Base-by-base conservation (phyloP, 2,113 vertebrate genomes). In the Aspidoscelis tigris region DNA sequence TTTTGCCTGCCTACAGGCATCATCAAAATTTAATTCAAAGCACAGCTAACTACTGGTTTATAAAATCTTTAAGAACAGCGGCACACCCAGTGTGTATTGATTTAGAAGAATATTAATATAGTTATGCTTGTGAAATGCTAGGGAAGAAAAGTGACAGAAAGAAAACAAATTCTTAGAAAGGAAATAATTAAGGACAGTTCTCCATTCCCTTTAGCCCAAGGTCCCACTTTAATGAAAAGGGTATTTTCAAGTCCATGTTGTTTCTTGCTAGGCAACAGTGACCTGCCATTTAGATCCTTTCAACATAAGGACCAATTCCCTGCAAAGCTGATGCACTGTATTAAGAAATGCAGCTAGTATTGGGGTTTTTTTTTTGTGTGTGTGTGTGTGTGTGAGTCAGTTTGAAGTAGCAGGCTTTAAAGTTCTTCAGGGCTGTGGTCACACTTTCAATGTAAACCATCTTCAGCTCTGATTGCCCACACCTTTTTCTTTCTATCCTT, bases 1-100 rank as follows among this genome's bases (percentile, higher is more conserved):
- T 69, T 80, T 81, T 81, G 85, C 55, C n/a, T 65, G 80, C 73
- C 55, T 81, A 7, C 0, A 78, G 1, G 84, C 73, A 86, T 71
- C 39, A 87, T 44, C n/a, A 88, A 88, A 84, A 16, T 14, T 18
- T 41, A 78, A 14, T 53, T 70, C 66, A 22, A 89, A 22, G 33
- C 18, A 88, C 55, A 55, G 41, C 20, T 26, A 68, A n/a, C 4
- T 33, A 77, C 24, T 64, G 1, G 47, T 87, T 65, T 88, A 64
- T 84, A 75, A 82, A 66, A 82, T 84, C 70, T 50, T 43, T 87
- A 74, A 80, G 6, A 64, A 26, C 24, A 73, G 87, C 83, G 84
- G 43, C 10, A 78, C 86, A 74, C 79, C 11, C 7, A 75, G 14
- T 65, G 14, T 76, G 82, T 11, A 39, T 33, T 41, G 26, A 41